These are phyloP conservation scores for Pseudomyrmex dendroicus DNA, from an alignment of 1,140 invertebrate species.

Conservation along the genomic window DNA sequence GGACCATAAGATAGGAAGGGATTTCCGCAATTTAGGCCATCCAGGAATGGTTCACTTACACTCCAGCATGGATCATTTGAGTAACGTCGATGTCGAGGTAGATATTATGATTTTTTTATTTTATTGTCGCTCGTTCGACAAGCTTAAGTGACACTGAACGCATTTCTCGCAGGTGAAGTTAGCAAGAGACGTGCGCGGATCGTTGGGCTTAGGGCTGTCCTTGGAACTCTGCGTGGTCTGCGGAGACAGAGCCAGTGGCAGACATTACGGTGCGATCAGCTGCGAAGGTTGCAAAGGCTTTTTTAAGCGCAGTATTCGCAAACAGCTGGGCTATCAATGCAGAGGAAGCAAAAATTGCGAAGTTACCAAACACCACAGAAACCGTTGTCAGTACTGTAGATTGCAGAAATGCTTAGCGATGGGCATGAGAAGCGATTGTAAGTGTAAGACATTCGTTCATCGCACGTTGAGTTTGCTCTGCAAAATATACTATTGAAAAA, in stretches of 20 bases:
- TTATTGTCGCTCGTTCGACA: neutral
- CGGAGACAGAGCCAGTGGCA: conserved; percentile 96
- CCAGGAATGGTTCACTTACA: conserved; percentile 77
- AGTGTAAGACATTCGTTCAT: conserved; percentile 84
- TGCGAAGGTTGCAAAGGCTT: conserved; percentile 97
- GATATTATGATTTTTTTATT: conserved; percentile 5
- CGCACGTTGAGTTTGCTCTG: conserved; percentile 12
- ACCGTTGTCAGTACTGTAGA: conserved; percentile 98
- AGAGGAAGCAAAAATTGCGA: conserved; percentile 97
- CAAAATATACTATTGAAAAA: conserved; percentile 25
- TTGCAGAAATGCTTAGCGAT: conserved; percentile 98
- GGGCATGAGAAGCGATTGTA: conserved; percentile 99
- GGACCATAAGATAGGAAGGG: conserved; percentile 77
- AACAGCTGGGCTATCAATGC: conserved; percentile 98
- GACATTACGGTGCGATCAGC: conserved; percentile 97
- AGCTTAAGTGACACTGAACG: conserved; percentile 1
- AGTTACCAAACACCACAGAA: conserved; percentile 98
- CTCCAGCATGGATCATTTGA: conserved; percentile 78
- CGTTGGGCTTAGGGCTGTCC: conserved; percentile 84
- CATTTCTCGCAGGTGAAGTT: conserved; percentile 79
- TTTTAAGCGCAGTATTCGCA: conserved; percentile 96
- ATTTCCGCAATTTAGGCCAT: conserved; percentile 77
- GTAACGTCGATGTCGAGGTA: conserved; percentile 79
- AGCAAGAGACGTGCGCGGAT: conserved; percentile 83
- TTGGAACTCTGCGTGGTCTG: conserved; percentile 97